Base-by-base conservation (phyloP, 2,888 invertebrate species). In the Lumbricus terrestris region DNA sequence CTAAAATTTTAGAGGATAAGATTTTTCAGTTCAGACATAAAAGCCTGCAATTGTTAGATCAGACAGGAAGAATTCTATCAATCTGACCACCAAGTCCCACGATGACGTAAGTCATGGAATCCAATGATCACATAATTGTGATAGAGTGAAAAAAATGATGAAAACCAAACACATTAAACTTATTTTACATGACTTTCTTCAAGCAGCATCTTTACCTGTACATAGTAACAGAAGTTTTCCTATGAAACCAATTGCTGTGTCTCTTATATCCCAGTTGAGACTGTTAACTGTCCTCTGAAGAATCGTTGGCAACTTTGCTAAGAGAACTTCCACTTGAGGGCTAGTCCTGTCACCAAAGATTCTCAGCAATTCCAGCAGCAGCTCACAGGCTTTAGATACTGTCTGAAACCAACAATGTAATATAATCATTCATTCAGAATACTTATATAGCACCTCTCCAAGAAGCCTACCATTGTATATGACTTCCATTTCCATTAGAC, bases 181-280 rank as follows among this genome's bases (percentile, higher is more conserved):
- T n/a, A 69, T 69, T n/a, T 13, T n/a, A 69, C 16, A n/a, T 69
- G 69, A 69, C 69, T 69, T 40, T 13, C 15, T 40, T 16, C 40
- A 40, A 40, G 40, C 15, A 16, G 40, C 16, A 40, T 40, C 40
- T 40, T 69, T n/a, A 69, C 69, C 69, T 69, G 69, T 69, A n/a
- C 69, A n/a, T n/a, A 69, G n/a, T 69, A n/a, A 85, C 85, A 85
- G 20, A 29, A 85, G 85, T 37, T 85, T 34, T 85, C 37, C 85
- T 13, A 85, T 85, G 85, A 85, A 85, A 35, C 8, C 8, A 34
- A 85, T 37, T 35, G 85, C 37, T 35, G 85, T 35, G 85, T 85
- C 85, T 85, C 85, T 85, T 35, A 85, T 85, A 85, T 85, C 85
- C 85, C 85, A 85, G 35, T 85, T 85, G 16, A 37, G 85, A 85